Evolutionary conservation across 2,888 invertebrate species (phyloP), one percentile per base, ranked within the genome.

Genomic region (Proisotoma minuta): DNA sequence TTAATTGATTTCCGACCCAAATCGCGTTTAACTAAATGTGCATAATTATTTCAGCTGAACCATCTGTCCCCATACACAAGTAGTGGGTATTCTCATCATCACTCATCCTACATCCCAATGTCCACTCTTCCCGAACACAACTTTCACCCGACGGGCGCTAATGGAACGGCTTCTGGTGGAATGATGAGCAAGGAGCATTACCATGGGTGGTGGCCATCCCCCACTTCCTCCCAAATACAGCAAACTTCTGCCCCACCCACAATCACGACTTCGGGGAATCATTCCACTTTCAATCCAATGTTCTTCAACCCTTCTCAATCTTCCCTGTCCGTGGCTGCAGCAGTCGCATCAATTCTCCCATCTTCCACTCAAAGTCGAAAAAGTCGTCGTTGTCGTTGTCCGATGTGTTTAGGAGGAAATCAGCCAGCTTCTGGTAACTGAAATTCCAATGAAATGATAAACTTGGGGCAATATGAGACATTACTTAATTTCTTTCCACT

Each of bases 321-420:
- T 53, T 59, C 65, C 48, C 52, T 61, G 49, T 62, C 64, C 48
- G 65, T 65, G 60, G 67, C 68, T 47, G 61, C 64, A 23, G 63
- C 69, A 29, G 59, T 66, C 51, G 65, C 62, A n/a, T 60, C 56
- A 57, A 68, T 65, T 43, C 60, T 60, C 29, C 56, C 64, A 22
- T 57, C 52, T 58, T 53, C 65, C 3, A 59, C 59, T 20, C 59
- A 56, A 12, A 57, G 57, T 22, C 66, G 72, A 48, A 71, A 71
- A 57, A 70, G 70, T n/a, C 62, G 71, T 27, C 62, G 73, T 39
- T 73, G 73, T 62, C 63, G 73, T 40, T 73, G 73, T 63, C 73
- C 73, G 3, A 72, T 71, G 56, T 73, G 73, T 60, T 59, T 72
- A 18, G 60, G 62, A 48, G 71, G 72, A 58, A 58, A 68, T 50